Evolutionary conservation across 2,797 vertebrate species (phyloP), one percentile per base, ranked within the genome.

Genomic region (Linurgus olivaceus): DNA sequence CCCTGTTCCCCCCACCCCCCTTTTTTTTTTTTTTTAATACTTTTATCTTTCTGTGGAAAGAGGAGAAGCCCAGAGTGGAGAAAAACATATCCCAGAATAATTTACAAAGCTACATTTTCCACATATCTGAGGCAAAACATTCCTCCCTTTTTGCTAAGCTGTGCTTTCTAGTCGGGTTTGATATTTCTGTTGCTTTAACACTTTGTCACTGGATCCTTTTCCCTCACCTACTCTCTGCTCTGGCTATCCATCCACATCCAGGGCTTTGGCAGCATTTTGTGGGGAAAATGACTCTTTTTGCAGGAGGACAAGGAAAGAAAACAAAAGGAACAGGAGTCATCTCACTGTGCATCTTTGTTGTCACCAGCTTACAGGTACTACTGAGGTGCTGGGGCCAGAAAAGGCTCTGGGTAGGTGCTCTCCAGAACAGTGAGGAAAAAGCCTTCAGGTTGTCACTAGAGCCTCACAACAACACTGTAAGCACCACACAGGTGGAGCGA

Each of bases 91-190:
- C 75, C 74, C 72, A 91, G 78, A 52, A 73, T 59, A 57, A 86
- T 75, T 72, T 55, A 12, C 52, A 86, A 93, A 92, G 48, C 84
- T 77, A 80, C 26, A 81, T 91, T 95, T 96, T 95, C 96, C 86
- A 89, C 65, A 37, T 72, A n/a, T 50, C 58, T 61, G 31, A 77
- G 62, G 37, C 23, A 57, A 16, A 57, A 45, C 1, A 3, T 84
- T 72, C 47, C 70, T 78, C 35, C 17, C 42, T 44, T 71, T 86
- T 68, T 80, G 38, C 54, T 90, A 75, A 80, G 57, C 58, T 80
- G 8, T 37, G 28, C 18, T 90, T 86, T 83, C 68, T 44, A 55
- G 21, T 2, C 11, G 57, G 20, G 26, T n/a, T 77, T 33, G 31
- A 54, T 47, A 42, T 31, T 71, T 65, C 31, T 87, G 12, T 42